Evolutionary conservation across 2,113 vertebrate genomes (phyloP), one percentile per base, ranked within the genome.

Genomic region (Heteronetta atricapilla): DNA sequence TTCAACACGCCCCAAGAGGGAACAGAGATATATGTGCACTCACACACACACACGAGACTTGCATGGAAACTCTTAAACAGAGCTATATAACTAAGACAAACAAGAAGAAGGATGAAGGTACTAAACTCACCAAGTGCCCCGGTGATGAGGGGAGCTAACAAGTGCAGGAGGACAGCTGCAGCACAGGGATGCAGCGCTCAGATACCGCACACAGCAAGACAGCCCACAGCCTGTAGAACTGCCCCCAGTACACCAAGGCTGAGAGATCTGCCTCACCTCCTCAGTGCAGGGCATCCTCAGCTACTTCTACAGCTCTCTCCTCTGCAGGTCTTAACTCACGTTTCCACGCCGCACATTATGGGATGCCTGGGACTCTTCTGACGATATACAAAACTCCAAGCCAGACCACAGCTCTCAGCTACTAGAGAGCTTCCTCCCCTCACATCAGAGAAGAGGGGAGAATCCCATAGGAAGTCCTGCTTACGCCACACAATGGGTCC

Each of bases 1-100:
- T 92, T 50, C 90, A 81, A 55, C 86, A 3, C 40, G 46, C 67
- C 90, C 84, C 95, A 92, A 78, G 92, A 92, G 94, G 83, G 62
- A 82, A 76, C 36, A 40, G 8, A 89, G 86, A 95, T 93, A 58
- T 79, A 90, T 53, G 40, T 89, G 66, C 53, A 8, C n/a, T 74
- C 72, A 34, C 82, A 12, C 46, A 26, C 48, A 50, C 50, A 72
- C 50, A 53, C 80, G 7, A 81, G 67, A 23, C 62, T 48, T 72
- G 74, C 82, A 92, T 68, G 73, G 79, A 75, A 94, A 92, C 76
- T 88, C 63, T 67, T 55, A 31, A 69, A 34, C 11, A 40, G 56
- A 81, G 69, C 42, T 4, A 10, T 9, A 23, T 6, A 48, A 53
- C 29, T 9, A 28, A 94, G 73, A 48, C n/a, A 70, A 88, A 84